Conservation (phyloP, 2,797 vertebrate species). For the Pipistrellus pipistrellus region DNA sequence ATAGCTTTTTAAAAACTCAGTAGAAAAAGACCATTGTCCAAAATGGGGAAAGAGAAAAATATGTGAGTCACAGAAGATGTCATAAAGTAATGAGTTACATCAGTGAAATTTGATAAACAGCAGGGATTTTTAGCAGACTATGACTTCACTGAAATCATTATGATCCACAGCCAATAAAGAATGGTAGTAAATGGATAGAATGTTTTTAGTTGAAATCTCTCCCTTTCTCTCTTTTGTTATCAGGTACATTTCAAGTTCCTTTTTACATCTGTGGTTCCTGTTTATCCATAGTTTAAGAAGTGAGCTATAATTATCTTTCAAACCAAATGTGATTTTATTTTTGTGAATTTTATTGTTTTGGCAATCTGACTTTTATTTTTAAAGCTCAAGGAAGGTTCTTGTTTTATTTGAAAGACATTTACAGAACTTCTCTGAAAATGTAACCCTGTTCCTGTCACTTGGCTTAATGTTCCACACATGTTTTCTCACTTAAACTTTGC, state of each 20-base stretch:
- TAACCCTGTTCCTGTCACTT: constrained; percentile 84
- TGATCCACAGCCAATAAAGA: constrained; percentile 8
- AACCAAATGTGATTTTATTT: constrained; percentile 66
- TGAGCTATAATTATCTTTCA: constrained; percentile 47
- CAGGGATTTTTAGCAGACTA: constrained; percentile 3
- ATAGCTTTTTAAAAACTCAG: not conserved
- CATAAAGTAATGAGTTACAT: constrained; percentile 19
- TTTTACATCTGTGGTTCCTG: constrained; percentile 13
- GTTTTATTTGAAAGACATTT: constrained; percentile 77
- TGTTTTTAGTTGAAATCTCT: not conserved
- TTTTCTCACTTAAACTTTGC: constrained; percentile 91
- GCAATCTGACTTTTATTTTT: constrained; percentile 60
- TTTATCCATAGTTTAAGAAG: constrained; percentile 50
- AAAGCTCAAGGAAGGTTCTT: constrained; percentile 75
- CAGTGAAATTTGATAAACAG: not conserved
- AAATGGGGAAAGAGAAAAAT: constrained; percentile 19
- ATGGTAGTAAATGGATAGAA: not conserved
- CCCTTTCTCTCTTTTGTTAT: not conserved
- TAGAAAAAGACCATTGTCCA: not conserved
- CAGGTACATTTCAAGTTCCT: not conserved
- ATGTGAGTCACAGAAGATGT: not conserved
- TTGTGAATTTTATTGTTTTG: constrained; percentile 61
- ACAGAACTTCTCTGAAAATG: constrained; percentile 78
- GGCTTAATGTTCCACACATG: constrained; percentile 87
- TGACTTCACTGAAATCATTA: constrained; percentile 3